phyloP scores from a whole-genome alignment of 1,140 invertebrate species.

The Pseudachorutes palmiensis region DNA sequence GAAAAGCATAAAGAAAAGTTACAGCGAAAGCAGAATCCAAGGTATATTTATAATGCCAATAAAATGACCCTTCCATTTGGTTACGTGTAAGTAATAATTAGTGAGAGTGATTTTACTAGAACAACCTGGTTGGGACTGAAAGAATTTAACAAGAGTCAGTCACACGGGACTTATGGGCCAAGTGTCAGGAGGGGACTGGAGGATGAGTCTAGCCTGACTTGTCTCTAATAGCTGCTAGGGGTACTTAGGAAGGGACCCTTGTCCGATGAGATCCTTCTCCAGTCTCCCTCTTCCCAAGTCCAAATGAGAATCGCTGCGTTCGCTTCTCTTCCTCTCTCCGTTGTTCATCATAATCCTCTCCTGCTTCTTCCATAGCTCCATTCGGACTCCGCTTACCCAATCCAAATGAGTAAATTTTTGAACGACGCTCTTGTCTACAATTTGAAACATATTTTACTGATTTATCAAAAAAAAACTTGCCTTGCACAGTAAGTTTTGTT shows the following conservation, averaged over 20 bases:
- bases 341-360: conserved; percentile 21
- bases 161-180: no score
- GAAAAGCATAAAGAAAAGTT: no score
- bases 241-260: not conserved
- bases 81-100: no score
- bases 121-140: no score
- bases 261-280: not conserved
- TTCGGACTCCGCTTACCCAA: conserved; percentile 33
- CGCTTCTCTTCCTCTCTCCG: conserved; percentile 3
- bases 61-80: no score
- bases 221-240: not conserved
- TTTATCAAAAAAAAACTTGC: not conserved
- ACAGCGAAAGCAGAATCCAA: no score
- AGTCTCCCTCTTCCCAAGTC: conserved; percentile 29
- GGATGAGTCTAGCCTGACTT: not conserved
- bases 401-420: conserved; percentile 38
- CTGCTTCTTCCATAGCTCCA: no score
- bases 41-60: no score
- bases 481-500: not conserved
- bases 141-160: no score
- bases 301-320: conserved; percentile 34
- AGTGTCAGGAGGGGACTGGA: no score
- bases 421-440: conserved; percentile 34
- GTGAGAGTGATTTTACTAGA: no score
- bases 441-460: not conserved